Percentiles rank a stretch among this genome's conserved stretches.
These are phyloP conservation scores for Acanthurus lineatus DNA, from an alignment of 2,797 vertebrate genomes.

Conservation along the genomic window DNA sequence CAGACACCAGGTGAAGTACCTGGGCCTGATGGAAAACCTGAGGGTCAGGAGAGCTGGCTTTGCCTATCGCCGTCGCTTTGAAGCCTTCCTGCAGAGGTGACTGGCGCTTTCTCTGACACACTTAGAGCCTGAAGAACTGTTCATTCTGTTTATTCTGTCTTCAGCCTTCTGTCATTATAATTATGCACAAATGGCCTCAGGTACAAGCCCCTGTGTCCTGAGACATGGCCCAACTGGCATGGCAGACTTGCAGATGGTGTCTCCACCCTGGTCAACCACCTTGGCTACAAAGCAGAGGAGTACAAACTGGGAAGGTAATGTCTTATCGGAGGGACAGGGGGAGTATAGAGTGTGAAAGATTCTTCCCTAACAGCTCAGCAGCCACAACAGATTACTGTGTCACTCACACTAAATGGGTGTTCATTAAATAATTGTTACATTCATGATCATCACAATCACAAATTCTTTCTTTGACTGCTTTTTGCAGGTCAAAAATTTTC, in stretches of 20 bases:
- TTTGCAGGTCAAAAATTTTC: conserved; percentile 95
- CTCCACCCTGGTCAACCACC: conserved; percentile 90
- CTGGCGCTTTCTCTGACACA: neutral
- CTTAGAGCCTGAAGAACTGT: neutral
- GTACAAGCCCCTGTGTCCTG: conserved; percentile 96
- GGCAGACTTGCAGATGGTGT: conserved; percentile 92
- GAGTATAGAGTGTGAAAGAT: neutral
- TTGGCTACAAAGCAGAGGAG: conserved; percentile 95
- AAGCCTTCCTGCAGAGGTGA: conserved; percentile 95
- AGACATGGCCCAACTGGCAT: conserved; percentile 95
- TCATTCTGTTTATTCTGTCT: neutral
- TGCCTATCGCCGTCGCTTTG: conserved; percentile 94
- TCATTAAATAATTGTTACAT: neutral
- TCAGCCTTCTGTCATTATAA: conserved; percentile 19
- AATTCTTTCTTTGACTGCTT: neutral
- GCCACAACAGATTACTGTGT: neutral
- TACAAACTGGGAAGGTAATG: conserved; percentile 96
- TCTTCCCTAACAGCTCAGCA: neutral
- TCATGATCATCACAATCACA: neutral
- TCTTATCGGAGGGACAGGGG: neutral
- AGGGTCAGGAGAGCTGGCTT: conserved; percentile 96
- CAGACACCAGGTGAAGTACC: conserved; percentile 97
- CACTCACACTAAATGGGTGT: neutral
- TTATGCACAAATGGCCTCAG: conserved; percentile 71
- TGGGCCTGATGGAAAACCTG: conserved; percentile 97